A percentile compares a stretch with the other conserved stretches of the same genome.
These are phyloP conservation scores for Magallana gigas DNA, from an alignment of 1,140 invertebrate genomes.

Conservation along the genomic window DNA sequence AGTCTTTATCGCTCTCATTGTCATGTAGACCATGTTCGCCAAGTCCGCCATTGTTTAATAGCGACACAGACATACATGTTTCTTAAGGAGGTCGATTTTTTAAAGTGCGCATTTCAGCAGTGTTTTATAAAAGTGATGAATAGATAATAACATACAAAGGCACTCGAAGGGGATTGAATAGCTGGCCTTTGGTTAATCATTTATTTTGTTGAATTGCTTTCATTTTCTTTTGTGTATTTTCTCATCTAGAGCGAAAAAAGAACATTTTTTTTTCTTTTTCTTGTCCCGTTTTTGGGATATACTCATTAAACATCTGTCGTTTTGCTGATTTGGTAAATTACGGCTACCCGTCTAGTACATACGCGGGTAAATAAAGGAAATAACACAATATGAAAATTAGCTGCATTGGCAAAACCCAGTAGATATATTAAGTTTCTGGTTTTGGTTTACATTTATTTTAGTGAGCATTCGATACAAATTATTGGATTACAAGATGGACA, in stretches of 20 bases:
- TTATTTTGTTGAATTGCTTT: background rate
- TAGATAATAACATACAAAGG: conserved; percentile 8
- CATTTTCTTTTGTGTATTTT: background rate
- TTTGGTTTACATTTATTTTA: conserved; percentile 15
- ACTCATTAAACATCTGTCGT: background rate
- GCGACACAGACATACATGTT: background rate
- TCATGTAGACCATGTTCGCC: background rate
- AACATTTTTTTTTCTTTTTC: background rate
- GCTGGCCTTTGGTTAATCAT: background rate
- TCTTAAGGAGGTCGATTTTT: background rate
- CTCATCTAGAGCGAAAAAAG: background rate
- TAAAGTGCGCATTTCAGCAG: conserved; percentile 26
- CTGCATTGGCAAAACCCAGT: conserved; percentile 6
- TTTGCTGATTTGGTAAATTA: background rate
- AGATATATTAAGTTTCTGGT: background rate
- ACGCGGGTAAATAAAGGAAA: conserved; percentile 2
- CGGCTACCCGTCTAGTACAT: background rate
- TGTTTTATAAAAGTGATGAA: conserved; percentile 31
- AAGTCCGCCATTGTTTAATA: background rate
- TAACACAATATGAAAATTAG: conserved; percentile 15
- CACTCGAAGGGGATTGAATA: conserved; percentile 5
- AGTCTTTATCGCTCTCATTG: background rate
- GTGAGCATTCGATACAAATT: conserved; percentile 3
- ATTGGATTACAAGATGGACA: conserved; percentile 32
- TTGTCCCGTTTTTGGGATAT: background rate